Base-by-base conservation (phyloP, 2,113 vertebrate genomes). In the Mustela lutreola region DNA sequence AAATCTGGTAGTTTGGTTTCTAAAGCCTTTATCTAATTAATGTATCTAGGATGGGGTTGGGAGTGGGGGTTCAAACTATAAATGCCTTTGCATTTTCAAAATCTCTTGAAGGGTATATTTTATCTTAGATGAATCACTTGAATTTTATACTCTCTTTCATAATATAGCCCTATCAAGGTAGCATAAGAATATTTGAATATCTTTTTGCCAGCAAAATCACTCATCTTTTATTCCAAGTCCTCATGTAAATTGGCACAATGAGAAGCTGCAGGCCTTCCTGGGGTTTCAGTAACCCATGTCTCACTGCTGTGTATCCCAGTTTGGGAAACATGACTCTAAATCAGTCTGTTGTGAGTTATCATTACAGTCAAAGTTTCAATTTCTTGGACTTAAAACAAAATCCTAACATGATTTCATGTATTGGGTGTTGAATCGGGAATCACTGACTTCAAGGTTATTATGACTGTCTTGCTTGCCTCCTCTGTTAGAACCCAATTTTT, bases 341-440 rank as follows among this genome's bases (percentile, higher is more conserved):
- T 70, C n/a, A 21, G 31, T 14, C 53, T 65, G 36, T 42, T 95
- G 81, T 84, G 7, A 12, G 19, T 62, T 60, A 26, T 39, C 21
- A n/a, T 16, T 28, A 75, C 82, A 78, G 78, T 73, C 73, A 50
- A 48, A 45, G 33, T 91, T 97, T 93, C 36, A 31, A 86, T 83
- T 95, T 93, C n/a, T 90, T 33, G 73, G 84, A 90, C 9, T 87
- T 92, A 82, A 94, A 92, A 67, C 31, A 94, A 95, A 94, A 96
- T 67, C 7, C 24, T 91, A 78, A 81, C 14, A 12, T 73, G 80
- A 79, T 94, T 84, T 86, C 91, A 28, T 78, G 7, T 70, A 36
- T 70, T 73, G 50, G 24, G 36, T 84, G 53, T 90, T 56, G n/a
- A 95, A 50, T n/a, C 39, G 24, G 28, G 50, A 90, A 92, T 96